phyloP scores from a whole-genome alignment of 2,888 invertebrate genomes.

The Idaea aversata region DNA sequence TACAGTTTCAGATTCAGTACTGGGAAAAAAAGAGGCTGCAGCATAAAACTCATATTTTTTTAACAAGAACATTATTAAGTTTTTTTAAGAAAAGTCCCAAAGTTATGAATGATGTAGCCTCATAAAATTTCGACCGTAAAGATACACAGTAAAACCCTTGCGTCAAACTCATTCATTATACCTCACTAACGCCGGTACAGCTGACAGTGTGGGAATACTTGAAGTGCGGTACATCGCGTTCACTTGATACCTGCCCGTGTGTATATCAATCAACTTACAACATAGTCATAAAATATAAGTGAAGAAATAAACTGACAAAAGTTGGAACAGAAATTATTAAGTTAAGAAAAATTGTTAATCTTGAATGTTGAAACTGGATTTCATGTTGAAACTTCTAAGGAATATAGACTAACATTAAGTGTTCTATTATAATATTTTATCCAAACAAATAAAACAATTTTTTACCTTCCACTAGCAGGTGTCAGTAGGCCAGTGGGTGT shows the following conservation, averaged over 20 bases:
- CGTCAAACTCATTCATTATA: slow-evolving; percentile 71
- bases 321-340: neutral
- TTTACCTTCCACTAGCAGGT: slow-evolving; percentile 88
- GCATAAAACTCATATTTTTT: neutral
- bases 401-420: neutral
- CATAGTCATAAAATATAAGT: neutral
- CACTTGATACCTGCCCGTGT: slow-evolving; percentile 77
- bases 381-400: neutral
- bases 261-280: slow-evolving; percentile 41
- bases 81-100: neutral
- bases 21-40: slow-evolving; percentile 2
- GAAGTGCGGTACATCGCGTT: slow-evolving; percentile 93
- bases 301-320: neutral
- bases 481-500: slow-evolving; percentile 90
- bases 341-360: neutral
- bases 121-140: slow-evolving; percentile 47
- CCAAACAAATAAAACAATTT: neutral
- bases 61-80: neutral
- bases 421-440: neutral
- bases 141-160: slow-evolving; percentile 52
- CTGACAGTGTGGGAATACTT: slow-evolving; percentile 92
- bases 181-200: slow-evolving; percentile 86
- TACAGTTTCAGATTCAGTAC: neutral
- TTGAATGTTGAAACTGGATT: neutral
- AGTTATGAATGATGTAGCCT: slow-evolving; percentile 9